Evolutionary conservation across 1,140 invertebrate species (phyloP).

Genomic region (Arion vulgaris): DNA sequence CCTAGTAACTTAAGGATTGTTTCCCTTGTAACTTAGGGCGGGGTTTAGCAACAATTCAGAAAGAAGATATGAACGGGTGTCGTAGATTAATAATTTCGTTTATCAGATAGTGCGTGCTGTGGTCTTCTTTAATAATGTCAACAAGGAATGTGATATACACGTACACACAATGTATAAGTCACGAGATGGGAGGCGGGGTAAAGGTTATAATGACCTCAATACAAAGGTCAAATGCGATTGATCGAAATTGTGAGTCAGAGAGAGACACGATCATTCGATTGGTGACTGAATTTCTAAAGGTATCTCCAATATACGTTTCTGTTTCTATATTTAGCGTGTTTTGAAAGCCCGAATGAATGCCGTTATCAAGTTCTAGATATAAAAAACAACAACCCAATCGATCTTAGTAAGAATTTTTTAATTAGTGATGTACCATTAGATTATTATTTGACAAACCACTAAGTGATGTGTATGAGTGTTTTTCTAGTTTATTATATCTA

Average conservation of each 20-base stretch:
- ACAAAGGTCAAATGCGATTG: not conserved
- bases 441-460: not conserved
- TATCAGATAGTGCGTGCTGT: too few species aligned
- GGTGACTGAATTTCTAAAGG: not conserved
- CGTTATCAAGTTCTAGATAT: slow-evolving; percentile 6
- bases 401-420: too few species aligned
- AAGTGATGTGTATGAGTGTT: not conserved
- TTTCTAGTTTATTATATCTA: not conserved
- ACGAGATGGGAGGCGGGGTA: not conserved
- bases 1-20: not conserved
- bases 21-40: not conserved
- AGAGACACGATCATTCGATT: not conserved
- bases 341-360: not conserved
- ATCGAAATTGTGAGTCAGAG: not conserved
- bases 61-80: too few species aligned
- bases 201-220: not conserved
- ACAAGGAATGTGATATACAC: too few species aligned
- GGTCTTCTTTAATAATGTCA: too few species aligned
- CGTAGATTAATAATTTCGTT: too few species aligned
- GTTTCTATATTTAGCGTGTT: not conserved
- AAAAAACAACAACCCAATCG: not conserved
- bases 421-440: not conserved
- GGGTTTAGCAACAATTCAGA: not conserved
- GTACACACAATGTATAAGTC: not conserved
- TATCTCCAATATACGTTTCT: not conserved